Evolutionary conservation across 92 coral and sea anemone species (phyloP), one percentile per base, ranked within the genome.

Genomic region (Epizoanthus illoricatus): DNA sequence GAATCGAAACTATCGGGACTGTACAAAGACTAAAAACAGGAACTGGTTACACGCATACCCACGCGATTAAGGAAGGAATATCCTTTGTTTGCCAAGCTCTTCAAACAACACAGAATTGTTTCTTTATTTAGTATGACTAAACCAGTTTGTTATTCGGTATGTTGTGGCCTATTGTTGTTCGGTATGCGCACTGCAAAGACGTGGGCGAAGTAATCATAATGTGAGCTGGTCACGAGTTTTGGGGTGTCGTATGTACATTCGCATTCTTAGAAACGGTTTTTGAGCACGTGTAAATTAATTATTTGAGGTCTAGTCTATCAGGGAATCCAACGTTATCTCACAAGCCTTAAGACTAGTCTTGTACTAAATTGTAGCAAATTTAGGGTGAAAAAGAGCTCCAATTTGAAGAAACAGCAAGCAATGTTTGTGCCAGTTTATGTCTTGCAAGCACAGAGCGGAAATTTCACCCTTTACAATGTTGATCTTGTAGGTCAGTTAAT

Each of bases 361-460:
- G 33, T 65, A 39, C 17, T 65, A 68, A 39, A 19, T 19, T 39
- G 52, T 68, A 43, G 17, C 49, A 65, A n/a, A 33, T 65, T 23
- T 11, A 24, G 16, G 42, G 20, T 15, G 71, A 36, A 36, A 18
- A 24, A 16, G 47, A 39, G 40, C 42, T 39, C 11, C 24, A 68
- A 68, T 33, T 68, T 7, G 11, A 68, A 68, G 40, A 15, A 13
- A 49, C 8, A 13, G 33, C 24, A 33, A 64, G 39, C 69, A 23
- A 64, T 64, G 21, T 68, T 43, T 68, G 7, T 39, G 52, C 2
- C 49, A 39, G 10, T 68, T 66, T n/a, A 58, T 58, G 28, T 66
- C 45, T 66, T 66, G 71, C 23, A 66, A 24, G 7, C 45, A 33
- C 71, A 66, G 71, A 11, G 33, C 69, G 69, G 42, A 66, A 66